Base-by-base conservation (phyloP, 2,888 invertebrate species). In the Cremastobaeus sp. region DNA sequence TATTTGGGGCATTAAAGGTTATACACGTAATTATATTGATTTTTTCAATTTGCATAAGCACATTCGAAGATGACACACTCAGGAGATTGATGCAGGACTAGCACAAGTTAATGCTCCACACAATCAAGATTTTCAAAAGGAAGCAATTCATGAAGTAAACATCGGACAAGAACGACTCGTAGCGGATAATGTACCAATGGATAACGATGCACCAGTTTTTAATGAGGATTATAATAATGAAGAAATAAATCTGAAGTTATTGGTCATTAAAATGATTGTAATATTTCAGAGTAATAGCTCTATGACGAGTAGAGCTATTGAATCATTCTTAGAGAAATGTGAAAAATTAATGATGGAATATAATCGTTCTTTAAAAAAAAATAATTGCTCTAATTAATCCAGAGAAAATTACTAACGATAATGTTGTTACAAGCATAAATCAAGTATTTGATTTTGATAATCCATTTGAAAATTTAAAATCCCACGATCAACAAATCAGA, bases 271-370 rank as follows among this genome's bases (percentile, higher is more conserved):
- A 50, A 69, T 54, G 54, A 35, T 69, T 35, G 65, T n/a, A 3
- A 47, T 41, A n/a, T 43, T 76, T 32, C 68, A 70, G 30, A 48
- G 65, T 12, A 48, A 70, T 15, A 20, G 45, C n/a, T 60, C 76
- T 5, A 70, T 76, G 73, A 76, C 76, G 17, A 50, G 37, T 4
- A 65, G 25, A 14, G 41, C 34, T 15, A 39, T 64, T 4, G 18
- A 43, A 21, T 45, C 45, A 14, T 14, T 57, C 25, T 17, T 72
- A 15, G 60, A 45, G 32, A 54, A 59, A 25, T 54, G n/a, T 41
- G 72, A 66, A n/a, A 25, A 47, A 28, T 30, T 72, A 2, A 5
- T 72, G n/a, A 17, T 32, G 1, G 35, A 12, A 8, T 25, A 32
- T 4, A 20, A 59, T n/a, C 57, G 28, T 2, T 25, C 30, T 34